These are phyloP conservation scores for Opisthograptis luteolata DNA, from an alignment of 2,888 invertebrate genomes.

Conservation along the genomic window DNA sequence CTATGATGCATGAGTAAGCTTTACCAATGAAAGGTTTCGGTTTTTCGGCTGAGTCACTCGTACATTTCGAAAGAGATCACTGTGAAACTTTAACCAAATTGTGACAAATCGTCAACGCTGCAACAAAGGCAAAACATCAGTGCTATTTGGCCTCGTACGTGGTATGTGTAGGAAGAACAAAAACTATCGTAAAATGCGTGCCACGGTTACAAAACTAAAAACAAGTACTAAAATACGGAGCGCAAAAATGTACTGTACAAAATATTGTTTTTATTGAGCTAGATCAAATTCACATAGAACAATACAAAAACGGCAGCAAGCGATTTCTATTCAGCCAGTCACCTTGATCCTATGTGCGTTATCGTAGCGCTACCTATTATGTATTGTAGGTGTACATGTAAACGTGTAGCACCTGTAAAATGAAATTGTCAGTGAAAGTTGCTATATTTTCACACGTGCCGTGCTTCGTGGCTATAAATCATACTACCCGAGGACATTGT, in stretches of 20 bases:
- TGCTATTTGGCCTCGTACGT: background rate
- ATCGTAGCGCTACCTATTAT: constrained; percentile 10
- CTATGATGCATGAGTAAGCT: constrained; percentile 1
- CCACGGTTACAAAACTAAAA: background rate
- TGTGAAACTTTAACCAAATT: constrained; percentile 3
- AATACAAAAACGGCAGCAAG: constrained; percentile 11
- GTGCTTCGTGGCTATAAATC: constrained; percentile 57
- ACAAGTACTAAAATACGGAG: constrained; percentile 6
- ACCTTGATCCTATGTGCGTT: constrained; percentile 35
- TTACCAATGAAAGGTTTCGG: background rate
- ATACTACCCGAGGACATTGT: constrained; percentile 59
- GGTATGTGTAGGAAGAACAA: constrained; percentile 1
- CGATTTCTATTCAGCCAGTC: constrained; percentile 34
- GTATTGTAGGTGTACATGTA: constrained; percentile 10
- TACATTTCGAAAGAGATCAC: background rate
- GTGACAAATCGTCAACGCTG: constrained; percentile 2
- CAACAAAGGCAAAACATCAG: background rate
- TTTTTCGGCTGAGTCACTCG: background rate
- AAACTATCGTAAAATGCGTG: constrained; percentile 1
- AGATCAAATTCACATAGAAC: constrained; percentile 7
- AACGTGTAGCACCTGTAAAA: constrained; percentile 41
- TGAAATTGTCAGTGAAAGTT: constrained; percentile 52
- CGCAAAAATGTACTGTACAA: background rate
- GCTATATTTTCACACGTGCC: constrained; percentile 50
- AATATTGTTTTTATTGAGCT: constrained; percentile 8